Evolutionary conservation across 1,140 invertebrate species (phyloP), one percentile per base, ranked within the genome.

Genomic region (Nixonia krombeini): DNA sequence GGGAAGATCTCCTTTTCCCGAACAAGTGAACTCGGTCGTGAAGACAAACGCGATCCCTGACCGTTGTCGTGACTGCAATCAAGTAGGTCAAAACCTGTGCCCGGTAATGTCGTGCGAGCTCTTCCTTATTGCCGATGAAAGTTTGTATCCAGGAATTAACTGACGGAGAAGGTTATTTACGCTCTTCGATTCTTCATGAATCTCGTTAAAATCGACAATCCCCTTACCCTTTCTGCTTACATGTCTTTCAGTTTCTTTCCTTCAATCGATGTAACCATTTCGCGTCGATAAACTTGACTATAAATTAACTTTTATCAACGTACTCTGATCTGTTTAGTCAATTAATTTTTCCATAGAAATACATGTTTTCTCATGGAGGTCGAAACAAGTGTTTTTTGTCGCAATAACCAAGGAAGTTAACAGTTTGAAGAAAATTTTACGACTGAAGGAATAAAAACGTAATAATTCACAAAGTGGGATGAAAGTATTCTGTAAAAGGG

Each of bases 61-160:
- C 58, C 57, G 47, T 67, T 57, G 59, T 72, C 61, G 64, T 68
- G 64, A 64, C 70, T 61, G 53, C 53, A 23, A 51, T 53, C 51
- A 74, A 72, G 72, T 74, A 58, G 72, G 72, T 74, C 72, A 58
- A 68, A 72, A 72, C 72, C 72, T 68, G 66, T 56, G 69, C 56
- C 40, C 45, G 40, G 65, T 37, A 63, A 67, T 68, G 58, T 68
- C 55, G 64, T 57, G 59, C 70, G 70, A 66, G 57, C 38, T 64
- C 58, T 64, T 69, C 55, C 58, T 62, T 58, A 63, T 58, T 58
- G 49, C 35, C 66, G 66, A 70, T 61, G 67, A 70, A 70, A 70
- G 67, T 70, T 61, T 37, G 51, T 42, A 64, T 64, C 53, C 42
- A 45, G 42, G 51, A 29, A 70, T 70, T 59, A 35, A 51, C 46